Conservation (phyloP, 2,113 vertebrate species). For the Ardeotis arabs region DNA sequence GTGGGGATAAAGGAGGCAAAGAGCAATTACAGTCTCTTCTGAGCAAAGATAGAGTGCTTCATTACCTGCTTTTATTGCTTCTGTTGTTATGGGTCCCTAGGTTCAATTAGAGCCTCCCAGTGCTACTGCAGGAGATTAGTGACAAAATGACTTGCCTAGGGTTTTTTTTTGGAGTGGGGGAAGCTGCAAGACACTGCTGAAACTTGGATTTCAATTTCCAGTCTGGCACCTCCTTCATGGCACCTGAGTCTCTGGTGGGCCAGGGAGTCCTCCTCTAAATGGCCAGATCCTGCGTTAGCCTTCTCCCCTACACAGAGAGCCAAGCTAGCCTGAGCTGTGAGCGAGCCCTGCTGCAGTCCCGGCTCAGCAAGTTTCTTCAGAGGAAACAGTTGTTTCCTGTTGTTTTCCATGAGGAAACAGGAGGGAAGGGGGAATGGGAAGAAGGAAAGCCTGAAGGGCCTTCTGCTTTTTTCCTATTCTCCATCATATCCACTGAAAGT, state of each 20-base stretch:
- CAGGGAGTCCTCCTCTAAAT: background rate
- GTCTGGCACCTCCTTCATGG: background rate
- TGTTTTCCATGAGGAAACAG: background rate
- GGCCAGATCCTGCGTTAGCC: background rate
- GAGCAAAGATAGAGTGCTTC: constrained; percentile 52
- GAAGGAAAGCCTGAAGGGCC: background rate
- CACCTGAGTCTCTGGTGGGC: background rate
- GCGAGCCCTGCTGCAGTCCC: background rate
- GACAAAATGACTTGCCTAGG: constrained; percentile 24
- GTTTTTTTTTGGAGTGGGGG: background rate
- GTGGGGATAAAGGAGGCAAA: background rate
- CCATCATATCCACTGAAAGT: background rate
- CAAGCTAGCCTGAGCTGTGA: background rate
- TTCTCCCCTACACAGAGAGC: background rate
- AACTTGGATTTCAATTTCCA: background rate
- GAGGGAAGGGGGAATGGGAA: background rate
- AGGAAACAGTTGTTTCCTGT: background rate
- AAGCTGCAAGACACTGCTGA: background rate
- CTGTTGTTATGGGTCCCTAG: constrained; percentile 46
- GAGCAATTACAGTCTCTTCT: constrained; percentile 50
- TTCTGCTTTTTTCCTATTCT: fast-evolving
- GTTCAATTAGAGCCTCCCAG: constrained; percentile 55
- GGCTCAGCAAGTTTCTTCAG: background rate
- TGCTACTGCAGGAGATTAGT: constrained; percentile 26
- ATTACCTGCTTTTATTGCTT: constrained; percentile 58